A percentile compares a stretch with the other conserved stretches of the same genome.
These are phyloP conservation scores for Ceratina calcarata DNA, from an alignment of 1,140 invertebrate species.

Conservation along the genomic window DNA sequence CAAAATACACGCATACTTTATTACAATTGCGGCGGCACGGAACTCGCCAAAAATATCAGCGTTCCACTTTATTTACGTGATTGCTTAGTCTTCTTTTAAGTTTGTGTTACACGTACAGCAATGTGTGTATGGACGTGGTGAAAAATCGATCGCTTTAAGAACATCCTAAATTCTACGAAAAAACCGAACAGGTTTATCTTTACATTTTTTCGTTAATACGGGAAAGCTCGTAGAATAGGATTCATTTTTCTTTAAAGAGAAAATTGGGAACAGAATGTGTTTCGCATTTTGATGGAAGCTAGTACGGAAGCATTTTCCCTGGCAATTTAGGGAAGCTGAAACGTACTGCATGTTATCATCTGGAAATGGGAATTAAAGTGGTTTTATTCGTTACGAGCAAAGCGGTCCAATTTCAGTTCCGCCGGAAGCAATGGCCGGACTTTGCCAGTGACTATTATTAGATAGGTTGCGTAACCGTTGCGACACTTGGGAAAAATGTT, in stretches of 20 bases:
- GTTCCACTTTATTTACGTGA: background rate
- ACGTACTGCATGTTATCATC: background rate
- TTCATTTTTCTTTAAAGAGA: background rate
- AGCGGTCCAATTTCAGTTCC: slow-evolving; percentile 61
- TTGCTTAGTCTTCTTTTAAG: background rate
- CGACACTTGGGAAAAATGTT: slow-evolving; percentile 41
- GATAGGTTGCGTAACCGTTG: slow-evolving; percentile 21
- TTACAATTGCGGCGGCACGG: slow-evolving; percentile 29
- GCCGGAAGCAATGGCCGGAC: slow-evolving; percentile 48
- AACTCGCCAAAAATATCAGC: slow-evolving; percentile 50
- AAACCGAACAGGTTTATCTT: too few species aligned
- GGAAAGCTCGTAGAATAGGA: background rate
- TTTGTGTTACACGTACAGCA: background rate
- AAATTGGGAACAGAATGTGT: background rate
- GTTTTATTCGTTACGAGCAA: slow-evolving; percentile 24
- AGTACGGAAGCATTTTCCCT: background rate
- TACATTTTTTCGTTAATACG: background rate
- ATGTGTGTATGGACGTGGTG: background rate
- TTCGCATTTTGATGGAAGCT: background rate
- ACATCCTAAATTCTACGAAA: too few species aligned
- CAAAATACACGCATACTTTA: slow-evolving; percentile 28
- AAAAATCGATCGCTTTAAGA: background rate
- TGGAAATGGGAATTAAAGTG: slow-evolving; percentile 45
- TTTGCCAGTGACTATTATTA: slow-evolving; percentile 44
- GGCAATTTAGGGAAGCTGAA: slow-evolving; percentile 6